A percentile compares a stretch with the other conserved stretches of the same genome.
phyloP scores from a whole-genome alignment of 2,113 vertebrate genomes.

The Raja brachyura region DNA sequence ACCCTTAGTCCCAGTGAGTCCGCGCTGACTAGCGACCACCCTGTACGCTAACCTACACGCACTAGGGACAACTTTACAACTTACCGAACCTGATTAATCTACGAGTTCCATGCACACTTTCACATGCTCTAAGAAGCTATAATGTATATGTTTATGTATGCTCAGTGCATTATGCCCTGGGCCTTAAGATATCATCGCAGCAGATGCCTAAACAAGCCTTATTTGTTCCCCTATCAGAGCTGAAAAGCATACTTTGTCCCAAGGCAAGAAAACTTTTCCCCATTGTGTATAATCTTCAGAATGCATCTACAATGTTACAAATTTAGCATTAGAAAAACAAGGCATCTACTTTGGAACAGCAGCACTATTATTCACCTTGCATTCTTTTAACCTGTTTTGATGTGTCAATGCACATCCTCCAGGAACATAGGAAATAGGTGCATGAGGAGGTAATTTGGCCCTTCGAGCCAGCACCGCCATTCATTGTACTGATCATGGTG shows the following conservation, averaged over 20 bases:
- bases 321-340: conserved; percentile 9
- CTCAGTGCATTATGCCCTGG: background rate
- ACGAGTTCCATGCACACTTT: background rate
- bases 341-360: background rate
- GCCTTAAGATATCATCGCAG: background rate
- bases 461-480: too few species aligned
- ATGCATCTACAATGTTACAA: background rate
- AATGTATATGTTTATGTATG: background rate
- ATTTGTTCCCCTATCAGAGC: background rate
- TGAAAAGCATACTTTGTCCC: conserved; percentile 9
- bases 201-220: background rate
- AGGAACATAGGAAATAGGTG: background rate
- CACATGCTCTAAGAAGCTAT: background rate
- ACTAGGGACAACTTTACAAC: too few species aligned
- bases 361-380: background rate
- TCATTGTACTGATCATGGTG: too few species aligned
- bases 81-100: too few species aligned
- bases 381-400: background rate
- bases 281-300: conserved; percentile 1
- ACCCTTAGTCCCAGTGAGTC: too few species aligned
- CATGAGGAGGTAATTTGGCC: too few species aligned
- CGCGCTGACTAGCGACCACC: too few species aligned
- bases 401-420: background rate
- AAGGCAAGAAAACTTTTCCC: background rate
- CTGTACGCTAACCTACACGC: too few species aligned